A percentile compares a stretch with the other conserved stretches of the same genome.
These are phyloP conservation scores for Eidolon dupreanum DNA, from an alignment of 2,797 vertebrate species.

Conservation along the genomic window DNA sequence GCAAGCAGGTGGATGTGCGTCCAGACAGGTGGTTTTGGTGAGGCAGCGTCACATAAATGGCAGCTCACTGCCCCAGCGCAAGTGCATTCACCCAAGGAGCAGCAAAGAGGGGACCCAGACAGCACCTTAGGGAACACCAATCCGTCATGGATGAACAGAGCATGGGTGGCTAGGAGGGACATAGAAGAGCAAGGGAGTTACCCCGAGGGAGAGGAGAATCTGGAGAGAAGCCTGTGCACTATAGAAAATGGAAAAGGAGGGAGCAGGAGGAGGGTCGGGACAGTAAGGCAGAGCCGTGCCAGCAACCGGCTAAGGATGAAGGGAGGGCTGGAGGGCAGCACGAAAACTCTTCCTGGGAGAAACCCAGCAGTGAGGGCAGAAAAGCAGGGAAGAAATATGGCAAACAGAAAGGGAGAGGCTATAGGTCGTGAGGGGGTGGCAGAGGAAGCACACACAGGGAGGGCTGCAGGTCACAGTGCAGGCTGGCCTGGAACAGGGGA, in stretches of 20 bases:
- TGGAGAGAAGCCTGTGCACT: too few relatives aligned
- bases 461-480: background rate
- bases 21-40: background rate
- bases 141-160: background rate
- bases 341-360: background rate
- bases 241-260: background rate
- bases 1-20: background rate
- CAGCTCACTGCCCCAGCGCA: background rate
- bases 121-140: background rate
- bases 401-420: rapidly evolving
- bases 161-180: too few relatives aligned
- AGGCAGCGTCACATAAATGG: background rate
- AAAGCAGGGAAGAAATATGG: background rate
- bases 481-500: background rate
- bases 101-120: background rate
- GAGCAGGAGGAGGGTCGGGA: background rate
- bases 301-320: background rate
- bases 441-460: rapidly evolving
- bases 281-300: background rate
- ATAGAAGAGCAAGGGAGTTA: background rate
- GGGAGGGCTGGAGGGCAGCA: background rate
- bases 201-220: background rate
- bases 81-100: background rate
- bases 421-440: rapidly evolving
- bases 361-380: background rate